Conservation (phyloP, 2,797 vertebrate genomes). For the Hemitrygon akajei region DNA sequence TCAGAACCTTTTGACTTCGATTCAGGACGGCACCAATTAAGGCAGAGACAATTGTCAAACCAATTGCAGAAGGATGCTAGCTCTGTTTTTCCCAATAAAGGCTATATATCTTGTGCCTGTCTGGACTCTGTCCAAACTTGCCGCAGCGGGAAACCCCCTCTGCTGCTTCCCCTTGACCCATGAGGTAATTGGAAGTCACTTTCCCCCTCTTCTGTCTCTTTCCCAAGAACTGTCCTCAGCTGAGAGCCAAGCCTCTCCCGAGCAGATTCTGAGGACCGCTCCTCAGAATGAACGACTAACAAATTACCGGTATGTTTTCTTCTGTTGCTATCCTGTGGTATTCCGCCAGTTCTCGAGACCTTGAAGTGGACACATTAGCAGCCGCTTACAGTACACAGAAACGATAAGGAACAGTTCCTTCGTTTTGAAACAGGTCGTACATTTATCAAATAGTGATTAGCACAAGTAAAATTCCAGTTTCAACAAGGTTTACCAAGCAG, state of each 20-base stretch:
- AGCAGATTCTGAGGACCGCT: not conserved
- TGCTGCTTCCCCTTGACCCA: not conserved
- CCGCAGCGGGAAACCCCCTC: not conserved
- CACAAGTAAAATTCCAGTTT: not conserved
- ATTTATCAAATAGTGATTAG: not conserved
- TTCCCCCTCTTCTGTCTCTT: not conserved
- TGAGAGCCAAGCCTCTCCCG: not conserved
- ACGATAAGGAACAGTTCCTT: not conserved
- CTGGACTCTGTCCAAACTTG: not conserved
- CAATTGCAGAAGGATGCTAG: not conserved
- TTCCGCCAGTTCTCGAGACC: conserved; percentile 15
- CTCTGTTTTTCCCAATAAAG: not conserved
- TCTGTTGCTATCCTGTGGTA: not conserved
- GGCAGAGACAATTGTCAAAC: not conserved
- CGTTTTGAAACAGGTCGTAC: not conserved
- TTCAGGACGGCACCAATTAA: too few relatives aligned
- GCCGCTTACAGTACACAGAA: not conserved
- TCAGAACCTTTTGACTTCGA: too few relatives aligned
- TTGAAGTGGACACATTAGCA: conserved; percentile 20
- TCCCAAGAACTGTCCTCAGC: not conserved
- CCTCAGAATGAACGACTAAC: not conserved
- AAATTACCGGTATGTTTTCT: not conserved
- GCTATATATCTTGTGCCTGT: not conserved
- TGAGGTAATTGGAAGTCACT: not conserved
- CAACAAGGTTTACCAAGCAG: not conserved